phyloP scores from a whole-genome alignment of 2,113 vertebrate genomes.

The Anthoscopus minutus region DNA sequence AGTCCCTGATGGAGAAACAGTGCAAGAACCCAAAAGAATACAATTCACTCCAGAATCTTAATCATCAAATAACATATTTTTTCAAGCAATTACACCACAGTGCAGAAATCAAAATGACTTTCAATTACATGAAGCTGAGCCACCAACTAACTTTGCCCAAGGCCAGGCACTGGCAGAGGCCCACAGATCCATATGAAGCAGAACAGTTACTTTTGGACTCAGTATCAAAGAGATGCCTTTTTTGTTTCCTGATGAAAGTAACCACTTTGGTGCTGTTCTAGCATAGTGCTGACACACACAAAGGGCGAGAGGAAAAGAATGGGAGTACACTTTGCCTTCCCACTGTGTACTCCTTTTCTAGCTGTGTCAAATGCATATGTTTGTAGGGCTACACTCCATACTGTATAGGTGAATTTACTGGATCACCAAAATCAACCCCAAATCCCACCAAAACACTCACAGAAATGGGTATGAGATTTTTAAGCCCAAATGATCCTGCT shows the following conservation, averaged over 20 bases:
- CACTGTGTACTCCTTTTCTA: background rate
- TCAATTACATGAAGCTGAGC: conserved; percentile 58
- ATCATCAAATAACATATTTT: conserved; percentile 83
- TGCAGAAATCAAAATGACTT: conserved; percentile 72
- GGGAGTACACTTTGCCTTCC: background rate
- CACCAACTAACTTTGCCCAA: conserved; percentile 56
- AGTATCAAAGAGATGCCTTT: background rate
- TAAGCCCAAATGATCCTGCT: background rate
- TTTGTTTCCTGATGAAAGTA: background rate
- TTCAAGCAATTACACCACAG: conserved; percentile 71
- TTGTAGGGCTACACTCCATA: background rate
- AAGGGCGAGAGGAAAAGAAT: background rate
- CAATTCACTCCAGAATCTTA: conserved; percentile 88
- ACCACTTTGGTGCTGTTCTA: background rate
- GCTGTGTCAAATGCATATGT: background rate
- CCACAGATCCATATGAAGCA: background rate
- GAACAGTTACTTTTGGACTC: background rate
- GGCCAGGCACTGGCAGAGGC: background rate
- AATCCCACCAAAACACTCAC: background rate
- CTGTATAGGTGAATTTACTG: background rate
- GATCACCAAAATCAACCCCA: background rate
- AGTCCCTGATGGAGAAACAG: conserved; percentile 79
- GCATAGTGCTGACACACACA: rapidly evolving
- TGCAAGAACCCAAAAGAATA: conserved; percentile 75
- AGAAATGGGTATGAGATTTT: background rate